phyloP scores from a whole-genome alignment of 1,140 invertebrate genomes.

The Drosophila orena region DNA sequence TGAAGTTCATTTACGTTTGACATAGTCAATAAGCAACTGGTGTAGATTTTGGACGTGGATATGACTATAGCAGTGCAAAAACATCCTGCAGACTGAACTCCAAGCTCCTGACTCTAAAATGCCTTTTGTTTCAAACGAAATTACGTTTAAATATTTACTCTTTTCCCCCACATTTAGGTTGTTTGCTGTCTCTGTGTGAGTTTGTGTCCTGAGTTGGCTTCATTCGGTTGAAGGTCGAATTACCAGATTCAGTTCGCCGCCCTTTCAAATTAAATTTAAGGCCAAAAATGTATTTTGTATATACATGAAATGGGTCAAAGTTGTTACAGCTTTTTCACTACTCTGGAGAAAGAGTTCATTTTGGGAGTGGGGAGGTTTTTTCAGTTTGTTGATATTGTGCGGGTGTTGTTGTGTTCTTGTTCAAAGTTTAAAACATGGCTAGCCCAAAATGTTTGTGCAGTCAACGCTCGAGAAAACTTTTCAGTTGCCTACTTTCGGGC shows the following conservation, averaged over 20 bases:
- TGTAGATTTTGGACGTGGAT: no score
- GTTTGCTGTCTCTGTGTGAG: constrained; percentile 3
- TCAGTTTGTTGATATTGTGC: constrained; percentile 26
- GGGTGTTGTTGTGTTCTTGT: constrained; percentile 12
- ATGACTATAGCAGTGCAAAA: no score
- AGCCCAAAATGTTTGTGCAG: constrained; percentile 50
- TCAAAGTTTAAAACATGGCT: constrained; percentile 46
- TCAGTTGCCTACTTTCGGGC: constrained; percentile 43
- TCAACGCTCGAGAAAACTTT: constrained; percentile 55
- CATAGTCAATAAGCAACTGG: no score
- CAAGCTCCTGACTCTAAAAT: background rate
- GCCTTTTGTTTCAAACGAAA: constrained; percentile 46
- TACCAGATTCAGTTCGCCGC: constrained; percentile 28
- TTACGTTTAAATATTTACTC: constrained; percentile 74
- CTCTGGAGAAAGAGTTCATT: constrained; percentile 22
- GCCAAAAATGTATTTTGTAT: constrained; percentile 38
- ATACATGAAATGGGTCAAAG: constrained; percentile 70
- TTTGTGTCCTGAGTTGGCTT: constrained; percentile 35
- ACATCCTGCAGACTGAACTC: background rate
- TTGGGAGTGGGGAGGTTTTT: background rate
- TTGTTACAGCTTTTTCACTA: constrained; percentile 65
- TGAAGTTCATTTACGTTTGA: no score
- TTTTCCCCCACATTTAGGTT: constrained; percentile 11
- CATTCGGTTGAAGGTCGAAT: constrained; percentile 76
- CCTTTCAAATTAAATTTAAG: constrained; percentile 14